Percentiles rank a stretch among this genome's conserved stretches.
Conservation (phyloP, 2,888 invertebrate species). For the Orgyia antiqua region DNA sequence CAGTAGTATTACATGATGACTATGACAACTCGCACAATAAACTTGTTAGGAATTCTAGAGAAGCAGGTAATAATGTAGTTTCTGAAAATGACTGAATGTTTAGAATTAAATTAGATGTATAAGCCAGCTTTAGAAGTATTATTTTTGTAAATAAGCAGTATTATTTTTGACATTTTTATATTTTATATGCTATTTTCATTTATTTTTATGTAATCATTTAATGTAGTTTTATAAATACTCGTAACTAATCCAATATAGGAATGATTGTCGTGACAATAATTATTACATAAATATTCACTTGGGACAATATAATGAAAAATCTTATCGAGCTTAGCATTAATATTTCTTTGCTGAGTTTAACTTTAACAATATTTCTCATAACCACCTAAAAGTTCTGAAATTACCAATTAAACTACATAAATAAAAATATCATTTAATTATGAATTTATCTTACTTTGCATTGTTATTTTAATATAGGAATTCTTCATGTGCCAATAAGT, state of each 20-base stretch:
- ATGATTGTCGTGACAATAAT: constrained; percentile 69
- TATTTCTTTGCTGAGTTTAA: constrained; percentile 25
- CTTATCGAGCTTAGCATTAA: constrained; percentile 59
- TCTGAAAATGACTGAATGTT: constrained; percentile 69
- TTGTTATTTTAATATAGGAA: constrained; percentile 19
- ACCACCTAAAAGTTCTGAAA: constrained; percentile 10
- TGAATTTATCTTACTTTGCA: constrained; percentile 16
- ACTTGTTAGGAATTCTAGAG: constrained; percentile 48
- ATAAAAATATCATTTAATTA: too few species aligned
- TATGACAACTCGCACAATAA: constrained; percentile 50
- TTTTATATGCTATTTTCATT: constrained; percentile 18
- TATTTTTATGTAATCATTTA: constrained; percentile 21
- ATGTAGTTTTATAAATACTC: constrained; percentile 31
- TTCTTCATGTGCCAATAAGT: too few species aligned
- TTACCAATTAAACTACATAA: too few species aligned
- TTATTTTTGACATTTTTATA: constrained; percentile 31
- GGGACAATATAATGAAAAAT: constrained; percentile 52
- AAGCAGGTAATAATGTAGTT: constrained; percentile 49
- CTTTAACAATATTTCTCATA: constrained; percentile 11
- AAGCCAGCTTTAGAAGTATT: constrained; percentile 23
- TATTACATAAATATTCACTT: constrained; percentile 60
- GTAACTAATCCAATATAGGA: constrained; percentile 29
- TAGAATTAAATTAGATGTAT: constrained; percentile 32
- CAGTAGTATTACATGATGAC: constrained; percentile 81
- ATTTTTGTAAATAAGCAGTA: constrained; percentile 39